Evolutionary conservation across 92 coral and sea anemone genomes (phyloP), one percentile per base, ranked within the genome.

Genomic region (Actinernus sp.): DNA sequence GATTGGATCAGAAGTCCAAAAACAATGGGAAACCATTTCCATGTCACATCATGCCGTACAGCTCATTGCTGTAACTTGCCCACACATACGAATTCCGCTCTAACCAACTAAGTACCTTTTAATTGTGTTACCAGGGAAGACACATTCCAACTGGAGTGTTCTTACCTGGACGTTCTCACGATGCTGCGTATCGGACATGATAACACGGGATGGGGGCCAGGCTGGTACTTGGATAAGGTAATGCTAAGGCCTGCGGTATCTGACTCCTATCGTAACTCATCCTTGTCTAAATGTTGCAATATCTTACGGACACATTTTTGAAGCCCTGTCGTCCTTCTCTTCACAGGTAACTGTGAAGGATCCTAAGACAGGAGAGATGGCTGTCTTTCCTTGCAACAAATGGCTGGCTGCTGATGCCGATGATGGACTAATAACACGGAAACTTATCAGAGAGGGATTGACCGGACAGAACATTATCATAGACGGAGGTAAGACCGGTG

Each of bases 351-450:
- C 85, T 13, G 87, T 83, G 30, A 69, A 66, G n/a, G 86, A 76
- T 50, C 60, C 76, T 24, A 80, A 86, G 50, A 52, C 84, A 3
- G 85, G 78, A 14, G 73, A 87, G 12, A 55, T 55, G 18, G 89
- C 71, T 20, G 65, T 60, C 7, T 91, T 91, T 74, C 73, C 86
- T 5, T 86, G 97, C 34, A 49, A 81, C 61, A 85, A 90, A n/a
- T 91, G 97, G 97, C 73, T 91, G 36, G 89, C 93, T 21, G 81
- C 88, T 13, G 75, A 84, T 54, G 84, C 84, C 8, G 88, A 82
- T 46, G 93, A 83, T 63, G 97, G 97, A 14, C 58, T 58, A 60
- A 79, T 79, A 13, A 65, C 76, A 49, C 59, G 86, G 17, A 79
- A 68, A 44, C 64, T 79, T 0, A 44, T 18, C n/a, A 51, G 73